phyloP scores from a whole-genome alignment of 2,888 invertebrate species.

The Periphyllus acericola region DNA sequence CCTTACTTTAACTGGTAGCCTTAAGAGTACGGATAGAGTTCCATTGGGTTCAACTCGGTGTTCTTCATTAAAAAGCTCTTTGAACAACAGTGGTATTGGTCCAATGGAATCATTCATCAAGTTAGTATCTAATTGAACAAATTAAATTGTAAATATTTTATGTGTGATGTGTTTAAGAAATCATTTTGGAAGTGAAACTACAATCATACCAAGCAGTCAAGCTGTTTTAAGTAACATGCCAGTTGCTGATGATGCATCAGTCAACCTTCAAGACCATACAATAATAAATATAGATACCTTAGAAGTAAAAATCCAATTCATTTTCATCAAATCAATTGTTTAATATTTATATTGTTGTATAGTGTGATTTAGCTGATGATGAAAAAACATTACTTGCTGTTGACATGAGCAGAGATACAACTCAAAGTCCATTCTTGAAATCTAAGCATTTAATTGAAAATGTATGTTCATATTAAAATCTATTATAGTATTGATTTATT shows the following conservation, averaged over 20 bases:
- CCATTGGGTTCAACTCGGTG: conserved; percentile 42
- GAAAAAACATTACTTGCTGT: conserved; percentile 60
- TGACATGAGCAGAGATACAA: conserved; percentile 41
- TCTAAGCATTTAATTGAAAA: conserved; percentile 47
- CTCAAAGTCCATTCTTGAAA: conserved; percentile 44
- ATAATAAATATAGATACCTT: conserved; percentile 36
- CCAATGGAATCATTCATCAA: conserved; percentile 52
- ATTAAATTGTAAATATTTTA: not conserved
- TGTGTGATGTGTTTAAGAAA: conserved; percentile 67
- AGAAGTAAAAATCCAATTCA: conserved; percentile 31
- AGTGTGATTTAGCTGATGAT: conserved; percentile 57
- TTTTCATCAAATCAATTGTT: not conserved
- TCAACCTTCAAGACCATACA: conserved; percentile 35
- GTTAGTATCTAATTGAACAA: conserved; percentile 24
- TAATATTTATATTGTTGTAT: conserved; percentile 16
- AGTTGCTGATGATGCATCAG: not conserved
- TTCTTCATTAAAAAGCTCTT: conserved; percentile 48
- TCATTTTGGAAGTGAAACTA: conserved; percentile 71
- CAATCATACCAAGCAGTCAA: conserved; percentile 46
- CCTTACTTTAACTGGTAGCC: conserved; percentile 68
- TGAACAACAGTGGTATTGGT: conserved; percentile 39
- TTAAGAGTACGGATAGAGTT: conserved; percentile 41
- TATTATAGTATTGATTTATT: not conserved
- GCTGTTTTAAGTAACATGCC: conserved; percentile 17
- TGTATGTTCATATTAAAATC: conserved; percentile 16